These are phyloP conservation scores for Trichonephila inaurata DNA, from an alignment of 1,140 invertebrate genomes.

Conservation along the genomic window DNA sequence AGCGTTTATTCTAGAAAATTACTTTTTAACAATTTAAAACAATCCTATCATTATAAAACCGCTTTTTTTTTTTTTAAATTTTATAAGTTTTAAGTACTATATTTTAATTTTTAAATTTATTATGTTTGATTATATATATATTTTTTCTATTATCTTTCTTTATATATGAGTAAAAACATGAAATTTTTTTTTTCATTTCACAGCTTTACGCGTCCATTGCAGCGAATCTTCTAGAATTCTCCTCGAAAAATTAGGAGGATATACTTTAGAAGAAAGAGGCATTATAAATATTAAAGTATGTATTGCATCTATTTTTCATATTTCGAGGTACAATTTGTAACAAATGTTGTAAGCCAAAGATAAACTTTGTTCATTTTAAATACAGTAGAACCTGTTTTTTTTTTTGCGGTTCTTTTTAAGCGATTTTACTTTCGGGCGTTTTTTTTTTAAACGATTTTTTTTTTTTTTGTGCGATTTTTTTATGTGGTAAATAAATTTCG, in stretches of 20 bases:
- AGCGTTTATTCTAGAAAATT: too few species aligned
- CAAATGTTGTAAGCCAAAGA: too few species aligned
- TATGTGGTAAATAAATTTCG: too few species aligned
- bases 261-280: conserved; percentile 90
- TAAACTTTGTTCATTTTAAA: too few species aligned
- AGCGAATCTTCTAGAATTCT: conserved; percentile 87
- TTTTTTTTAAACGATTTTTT: too few species aligned
- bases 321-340: too few species aligned
- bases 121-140: neutral
- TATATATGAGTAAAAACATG: neutral
- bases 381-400: too few species aligned
- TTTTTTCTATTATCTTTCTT: neutral
- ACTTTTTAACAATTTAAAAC: too few species aligned
- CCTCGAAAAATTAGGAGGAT: conserved; percentile 89
- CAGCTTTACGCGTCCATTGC: conserved; percentile 92
- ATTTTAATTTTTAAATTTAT: neutral
- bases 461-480: too few species aligned
- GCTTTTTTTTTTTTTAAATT: neutral
- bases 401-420: too few species aligned
- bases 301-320: conserved; percentile 2
- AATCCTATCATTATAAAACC: too few species aligned
- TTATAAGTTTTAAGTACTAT: neutral
- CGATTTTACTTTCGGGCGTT: too few species aligned
- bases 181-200: conserved; percentile 44
- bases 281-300: conserved; percentile 90